Evolutionary conservation across 2,113 vertebrate genomes (phyloP).

Genomic region (Hippocampus abdominalis): DNA sequence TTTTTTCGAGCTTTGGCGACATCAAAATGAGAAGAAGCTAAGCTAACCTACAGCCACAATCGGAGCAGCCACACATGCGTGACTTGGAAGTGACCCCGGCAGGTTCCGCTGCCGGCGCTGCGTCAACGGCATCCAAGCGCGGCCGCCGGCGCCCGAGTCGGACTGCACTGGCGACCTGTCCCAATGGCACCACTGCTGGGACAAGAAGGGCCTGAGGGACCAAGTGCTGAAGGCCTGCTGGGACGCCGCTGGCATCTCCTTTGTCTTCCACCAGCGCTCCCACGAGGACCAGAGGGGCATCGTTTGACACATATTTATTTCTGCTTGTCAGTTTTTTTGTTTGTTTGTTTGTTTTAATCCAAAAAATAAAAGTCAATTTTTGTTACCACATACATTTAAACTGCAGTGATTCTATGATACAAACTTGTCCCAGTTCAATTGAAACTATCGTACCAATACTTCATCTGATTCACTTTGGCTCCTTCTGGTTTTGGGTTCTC

Average conservation of each 20-base stretch:
- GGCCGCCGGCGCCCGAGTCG: constrained; percentile 75
- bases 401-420: neutral
- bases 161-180: constrained; percentile 93
- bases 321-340: neutral
- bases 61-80: neutral
- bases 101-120: constrained; percentile 91
- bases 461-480: too few relatives aligned
- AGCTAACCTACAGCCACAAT: too few relatives aligned
- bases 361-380: neutral
- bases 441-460: too few relatives aligned
- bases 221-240: constrained; percentile 83
- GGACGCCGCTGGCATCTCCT: constrained; percentile 84
- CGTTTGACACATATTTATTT: constrained; percentile 60
- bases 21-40: too few relatives aligned
- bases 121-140: constrained; percentile 82
- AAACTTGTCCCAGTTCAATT: neutral
- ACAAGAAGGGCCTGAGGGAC: constrained; percentile 86
- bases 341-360: neutral
- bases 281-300: constrained; percentile 86
- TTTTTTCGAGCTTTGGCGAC: neutral
- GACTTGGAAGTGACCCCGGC: neutral
- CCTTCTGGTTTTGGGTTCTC: too few relatives aligned
- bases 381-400: neutral
- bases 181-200: constrained; percentile 88
- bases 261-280: constrained; percentile 90